Percentiles rank a stretch among this genome's conserved stretches.
These are phyloP conservation scores for Trachelipus rathkii DNA, from an alignment of 1,140 invertebrate species.

Conservation along the genomic window DNA sequence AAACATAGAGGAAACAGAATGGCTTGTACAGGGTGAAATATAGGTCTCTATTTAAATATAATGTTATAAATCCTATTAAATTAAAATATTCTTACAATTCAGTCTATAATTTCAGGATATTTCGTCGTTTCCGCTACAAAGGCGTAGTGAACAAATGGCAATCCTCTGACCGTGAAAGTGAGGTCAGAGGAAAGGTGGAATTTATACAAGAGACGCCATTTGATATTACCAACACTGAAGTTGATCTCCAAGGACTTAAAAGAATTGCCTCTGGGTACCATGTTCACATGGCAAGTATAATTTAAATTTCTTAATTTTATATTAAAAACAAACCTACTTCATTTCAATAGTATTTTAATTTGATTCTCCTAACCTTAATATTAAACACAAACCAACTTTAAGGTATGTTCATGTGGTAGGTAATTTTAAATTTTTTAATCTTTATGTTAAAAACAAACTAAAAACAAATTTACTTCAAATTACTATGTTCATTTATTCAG, in stretches of 20 bases:
- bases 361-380: no score
- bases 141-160: slow-evolving; percentile 82
- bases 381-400: no score
- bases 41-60: background rate
- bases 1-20: slow-evolving; percentile 77
- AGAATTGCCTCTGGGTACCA: slow-evolving; percentile 69
- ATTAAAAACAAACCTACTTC: no score
- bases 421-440: no score
- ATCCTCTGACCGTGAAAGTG: slow-evolving; percentile 50
- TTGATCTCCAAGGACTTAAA: slow-evolving; percentile 68
- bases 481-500: no score
- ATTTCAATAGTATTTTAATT: no score
- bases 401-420: no score
- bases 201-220: slow-evolving; percentile 56
- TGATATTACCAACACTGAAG: slow-evolving; percentile 67
- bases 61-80: background rate
- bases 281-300: slow-evolving; percentile 66
- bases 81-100: background rate
- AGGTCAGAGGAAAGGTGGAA: slow-evolving; percentile 69
- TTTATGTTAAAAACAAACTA: no score
- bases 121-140: slow-evolving; percentile 69
- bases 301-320: no score
- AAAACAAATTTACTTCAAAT: no score
- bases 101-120: slow-evolving; percentile 59
- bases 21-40: slow-evolving; percentile 73